Evolutionary conservation across 2,113 vertebrate genomes (phyloP), one percentile per base, ranked within the genome.

Genomic region (Gnathonemus echidnorhynchus): DNA sequence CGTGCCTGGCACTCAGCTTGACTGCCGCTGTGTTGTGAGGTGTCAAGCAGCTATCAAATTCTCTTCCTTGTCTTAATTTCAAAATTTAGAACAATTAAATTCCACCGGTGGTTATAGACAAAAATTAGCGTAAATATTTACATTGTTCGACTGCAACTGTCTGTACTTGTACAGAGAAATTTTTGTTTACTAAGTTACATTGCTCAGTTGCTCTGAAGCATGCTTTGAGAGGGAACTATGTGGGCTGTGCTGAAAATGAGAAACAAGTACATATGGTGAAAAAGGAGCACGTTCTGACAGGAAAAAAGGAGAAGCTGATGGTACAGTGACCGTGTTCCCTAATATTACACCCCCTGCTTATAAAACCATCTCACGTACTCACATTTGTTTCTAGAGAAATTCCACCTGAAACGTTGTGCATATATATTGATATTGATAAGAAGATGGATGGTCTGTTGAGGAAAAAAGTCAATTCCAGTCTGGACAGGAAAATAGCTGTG

Each of bases 401-500:
- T 39, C 53, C 58, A 35, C 19, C 21, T 1, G 35, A 45, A n/a
- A 88, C 19, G 2, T n/a, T n/a, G 21, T 45, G 49, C 39, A 46
- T 53, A 15, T 88, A 42, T 66, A 50, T 53, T 42, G 52, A 45
- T 45, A 24, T 66, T 66, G 39, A 88, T 42, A 88, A 66, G 4
- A 31, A 52, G 53, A 46, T 88, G 21, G 31, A 66, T 24, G 35
- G 56, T 8, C 19, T 45, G 56, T 66, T 66, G 9, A 13, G 39
- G 53, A 15, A 88, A 88, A 88, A 88, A 88, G 87, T 66, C 56
- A 66, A 62, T 88, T 88, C 35, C 89, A 86, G 90, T 93, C 90
- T 92, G 88, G 48, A 92, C 88, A 85, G 52, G 90, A 92, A 92
- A 92, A 90, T 90, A 91, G 90, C 90, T 46, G 86, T 83, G 87